A percentile compares a stretch with the other conserved stretches of the same genome.
These are phyloP conservation scores for Nycticebus coucang DNA, from an alignment of 2,113 vertebrate genomes.

Conservation along the genomic window DNA sequence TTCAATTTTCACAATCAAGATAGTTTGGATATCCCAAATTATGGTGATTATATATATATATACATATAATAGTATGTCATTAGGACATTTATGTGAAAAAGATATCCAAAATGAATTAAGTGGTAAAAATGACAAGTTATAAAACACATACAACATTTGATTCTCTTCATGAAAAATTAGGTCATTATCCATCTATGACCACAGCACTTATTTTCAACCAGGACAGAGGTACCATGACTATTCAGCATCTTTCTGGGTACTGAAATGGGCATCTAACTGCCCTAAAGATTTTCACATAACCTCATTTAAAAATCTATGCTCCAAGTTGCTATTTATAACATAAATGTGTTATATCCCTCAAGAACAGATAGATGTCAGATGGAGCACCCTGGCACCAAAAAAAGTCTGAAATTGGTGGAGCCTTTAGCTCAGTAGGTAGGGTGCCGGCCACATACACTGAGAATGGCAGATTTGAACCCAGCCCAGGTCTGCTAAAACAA, in stretches of 20 bases:
- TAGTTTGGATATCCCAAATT: constrained; percentile 21
- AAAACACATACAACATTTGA: neutral
- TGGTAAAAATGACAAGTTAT: neutral
- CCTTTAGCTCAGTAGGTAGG: no score
- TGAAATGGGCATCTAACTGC: neutral
- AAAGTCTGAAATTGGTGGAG: neutral
- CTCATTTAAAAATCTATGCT: neutral
- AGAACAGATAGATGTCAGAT: neutral
- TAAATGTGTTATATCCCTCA: neutral
- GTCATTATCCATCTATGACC: neutral
- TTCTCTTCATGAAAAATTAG: constrained; percentile 1
- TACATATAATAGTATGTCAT: neutral
- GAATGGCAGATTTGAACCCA: no score
- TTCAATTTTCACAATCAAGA: constrained; percentile 39
- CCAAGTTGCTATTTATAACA: neutral
- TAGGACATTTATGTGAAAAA: constrained; percentile 23
- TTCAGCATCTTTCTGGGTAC: neutral
- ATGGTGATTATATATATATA: neutral
- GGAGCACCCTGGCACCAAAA: neutral
- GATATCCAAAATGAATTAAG: neutral
- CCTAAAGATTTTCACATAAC: neutral
- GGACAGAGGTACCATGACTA: neutral
- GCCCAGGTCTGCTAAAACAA: no score
- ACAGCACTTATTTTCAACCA: constrained; percentile 12
- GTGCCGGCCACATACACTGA: no score